Percentiles rank a stretch among this genome's conserved stretches.
Conservation (phyloP, 2,797 vertebrate genomes). For the Melanotaenia maccullochi region DNA sequence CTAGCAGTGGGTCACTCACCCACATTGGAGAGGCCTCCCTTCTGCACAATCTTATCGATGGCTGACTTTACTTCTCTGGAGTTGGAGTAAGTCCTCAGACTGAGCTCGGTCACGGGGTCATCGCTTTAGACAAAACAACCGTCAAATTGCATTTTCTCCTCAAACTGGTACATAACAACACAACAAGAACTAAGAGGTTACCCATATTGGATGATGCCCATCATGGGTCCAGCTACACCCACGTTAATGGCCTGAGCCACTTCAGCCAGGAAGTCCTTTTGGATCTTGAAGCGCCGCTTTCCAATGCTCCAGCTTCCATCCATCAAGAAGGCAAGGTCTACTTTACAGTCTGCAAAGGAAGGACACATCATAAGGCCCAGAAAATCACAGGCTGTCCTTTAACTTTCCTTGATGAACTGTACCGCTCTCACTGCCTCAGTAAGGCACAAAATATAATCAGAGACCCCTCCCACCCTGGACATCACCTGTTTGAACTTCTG, state of each 20-base stretch:
- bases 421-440: no score
- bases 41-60: slow-evolving; percentile 92
- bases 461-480: no score
- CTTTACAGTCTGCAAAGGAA: slow-evolving; percentile 87
- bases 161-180: background rate
- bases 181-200: slow-evolving; percentile 55
- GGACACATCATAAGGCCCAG: background rate
- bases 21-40: slow-evolving; percentile 94
- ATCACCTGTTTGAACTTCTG: no score
- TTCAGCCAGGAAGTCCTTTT: slow-evolving; percentile 92
- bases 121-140: slow-evolving; percentile 79
- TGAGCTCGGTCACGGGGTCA: slow-evolving; percentile 91
- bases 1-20: slow-evolving; percentile 84
- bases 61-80: slow-evolving; percentile 89
- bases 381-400: no score
- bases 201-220: slow-evolving; percentile 97
- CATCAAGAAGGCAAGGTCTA: slow-evolving; percentile 94
- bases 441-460: no score
- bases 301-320: slow-evolving; percentile 97
- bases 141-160: background rate
- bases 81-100: slow-evolving; percentile 87
- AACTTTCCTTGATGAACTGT: no score
- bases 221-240: slow-evolving; percentile 89
- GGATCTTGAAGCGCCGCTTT: slow-evolving; percentile 94
- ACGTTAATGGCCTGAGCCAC: slow-evolving; percentile 89